Conservation (phyloP, 2,797 vertebrate genomes). For the Melanotaenia pygmaea region DNA sequence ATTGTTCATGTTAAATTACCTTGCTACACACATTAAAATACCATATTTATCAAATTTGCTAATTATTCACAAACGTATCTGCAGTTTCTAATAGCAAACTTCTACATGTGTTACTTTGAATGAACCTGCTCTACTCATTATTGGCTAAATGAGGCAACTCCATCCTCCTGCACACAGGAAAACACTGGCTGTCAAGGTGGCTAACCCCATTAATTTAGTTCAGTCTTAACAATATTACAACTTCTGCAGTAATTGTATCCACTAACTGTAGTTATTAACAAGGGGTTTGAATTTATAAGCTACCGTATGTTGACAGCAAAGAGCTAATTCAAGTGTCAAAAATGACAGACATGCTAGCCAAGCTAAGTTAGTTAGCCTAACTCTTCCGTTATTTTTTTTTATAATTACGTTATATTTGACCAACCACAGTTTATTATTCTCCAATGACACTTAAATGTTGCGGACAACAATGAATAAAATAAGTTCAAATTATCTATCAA, state of each 20-base stretch:
- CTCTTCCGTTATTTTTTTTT: not conserved
- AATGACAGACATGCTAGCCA: conserved; percentile 33
- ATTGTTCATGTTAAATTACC: too few species aligned
- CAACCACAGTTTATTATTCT: not conserved
- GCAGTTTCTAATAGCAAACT: not conserved
- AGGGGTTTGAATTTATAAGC: not conserved
- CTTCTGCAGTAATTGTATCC: not conserved
- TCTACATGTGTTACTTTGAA: not conserved
- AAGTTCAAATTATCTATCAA: not conserved
- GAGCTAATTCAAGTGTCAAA: not conserved
- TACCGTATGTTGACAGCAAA: not conserved
- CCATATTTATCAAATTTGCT: too few species aligned
- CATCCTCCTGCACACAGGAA: conserved; percentile 1
- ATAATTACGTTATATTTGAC: not conserved
- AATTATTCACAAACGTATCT: too few species aligned
- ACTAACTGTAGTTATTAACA: accelerated
- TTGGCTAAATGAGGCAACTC: conserved; percentile 24
- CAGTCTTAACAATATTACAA: not conserved
- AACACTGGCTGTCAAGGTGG: conserved; percentile 21
- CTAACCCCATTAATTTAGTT: not conserved
- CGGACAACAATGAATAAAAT: accelerated
- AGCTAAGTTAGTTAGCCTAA: conserved; percentile 34
- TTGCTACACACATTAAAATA: too few species aligned
- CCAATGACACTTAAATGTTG: not conserved
- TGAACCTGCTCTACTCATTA: conserved; percentile 34